These are phyloP conservation scores for Schizothorax lantsangensis DNA, from an alignment of 2,797 vertebrate species.

Conservation along the genomic window DNA sequence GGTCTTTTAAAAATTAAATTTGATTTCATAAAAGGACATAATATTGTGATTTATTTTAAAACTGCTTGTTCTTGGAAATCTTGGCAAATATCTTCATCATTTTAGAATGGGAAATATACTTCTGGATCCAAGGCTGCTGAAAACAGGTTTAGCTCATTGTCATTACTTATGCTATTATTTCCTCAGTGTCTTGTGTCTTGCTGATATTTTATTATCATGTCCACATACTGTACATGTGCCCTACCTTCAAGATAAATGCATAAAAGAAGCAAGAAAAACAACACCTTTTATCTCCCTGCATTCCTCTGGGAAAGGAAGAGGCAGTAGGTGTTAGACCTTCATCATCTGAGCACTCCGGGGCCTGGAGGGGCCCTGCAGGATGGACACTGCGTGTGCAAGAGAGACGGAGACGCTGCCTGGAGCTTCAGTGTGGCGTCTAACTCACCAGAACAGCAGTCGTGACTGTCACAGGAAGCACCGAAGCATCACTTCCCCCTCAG, in stretches of 20 bases:
- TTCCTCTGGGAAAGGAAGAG: constrained; percentile 18
- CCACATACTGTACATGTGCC: background rate
- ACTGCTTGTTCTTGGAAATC: background rate
- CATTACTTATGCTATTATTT: background rate
- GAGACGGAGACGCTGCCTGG: constrained; percentile 27
- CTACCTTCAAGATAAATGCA: background rate
- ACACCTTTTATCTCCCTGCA: background rate
- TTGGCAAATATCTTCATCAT: background rate
- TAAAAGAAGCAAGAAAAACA: constrained; percentile 6
- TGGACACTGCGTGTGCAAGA: background rate
- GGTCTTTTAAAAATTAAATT: background rate
- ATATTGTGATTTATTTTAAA: background rate
- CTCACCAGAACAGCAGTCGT: constrained; percentile 27
- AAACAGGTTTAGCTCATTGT: background rate
- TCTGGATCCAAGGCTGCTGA: background rate
- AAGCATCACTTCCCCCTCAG: constrained; percentile 62
- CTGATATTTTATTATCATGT: background rate
- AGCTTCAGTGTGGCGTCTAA: constrained; percentile 21
- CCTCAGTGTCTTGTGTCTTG: background rate
- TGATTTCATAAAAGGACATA: background rate
- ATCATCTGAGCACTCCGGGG: constrained; percentile 18
- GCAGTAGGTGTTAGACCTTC: constrained; percentile 11
- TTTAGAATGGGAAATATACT: background rate
- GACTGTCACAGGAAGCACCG: constrained; percentile 56
- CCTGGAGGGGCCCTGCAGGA: constrained; percentile 20